phyloP scores from a whole-genome alignment of 1,140 invertebrate genomes.

The Caerostris darwini region DNA sequence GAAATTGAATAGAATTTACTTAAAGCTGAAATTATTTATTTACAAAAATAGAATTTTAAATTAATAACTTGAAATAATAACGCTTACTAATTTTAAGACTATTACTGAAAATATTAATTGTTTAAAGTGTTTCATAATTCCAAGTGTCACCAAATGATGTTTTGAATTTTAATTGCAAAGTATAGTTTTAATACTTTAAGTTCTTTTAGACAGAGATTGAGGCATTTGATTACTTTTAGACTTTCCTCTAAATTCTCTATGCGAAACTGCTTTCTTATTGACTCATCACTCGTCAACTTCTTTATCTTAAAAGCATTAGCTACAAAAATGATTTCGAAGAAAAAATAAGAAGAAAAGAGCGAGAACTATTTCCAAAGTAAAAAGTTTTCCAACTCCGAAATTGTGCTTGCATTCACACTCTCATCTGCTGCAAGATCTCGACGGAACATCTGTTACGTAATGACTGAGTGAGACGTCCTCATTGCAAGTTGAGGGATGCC shows the following conservation, averaged over 20 bases:
- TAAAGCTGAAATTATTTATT: too few species aligned
- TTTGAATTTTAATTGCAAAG: background rate
- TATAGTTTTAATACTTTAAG: background rate
- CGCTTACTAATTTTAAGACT: too few species aligned
- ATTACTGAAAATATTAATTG: too few species aligned
- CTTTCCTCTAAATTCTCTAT: background rate
- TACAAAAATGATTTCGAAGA: background rate
- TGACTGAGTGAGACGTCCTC: background rate
- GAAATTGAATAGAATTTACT: too few species aligned
- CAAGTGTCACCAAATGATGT: too few species aligned
- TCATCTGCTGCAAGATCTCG: background rate
- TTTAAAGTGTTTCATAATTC: too few species aligned
- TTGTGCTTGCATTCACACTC: slow-evolving; percentile 27
- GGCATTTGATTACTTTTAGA: background rate
- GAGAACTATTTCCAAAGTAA: background rate
- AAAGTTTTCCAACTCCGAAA: background rate
- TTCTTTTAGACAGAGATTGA: background rate
- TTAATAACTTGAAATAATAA: too few species aligned
- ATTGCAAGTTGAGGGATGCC: background rate
- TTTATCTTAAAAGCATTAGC: slow-evolving; percentile 20
- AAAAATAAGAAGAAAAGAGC: background rate
- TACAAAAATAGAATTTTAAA: too few species aligned
- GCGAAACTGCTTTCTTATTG: too few species aligned
- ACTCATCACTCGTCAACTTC: background rate
- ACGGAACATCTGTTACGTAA: slow-evolving; percentile 41